phyloP scores from a whole-genome alignment of 2,888 invertebrate species.

The Drosophila buzzatii region DNA sequence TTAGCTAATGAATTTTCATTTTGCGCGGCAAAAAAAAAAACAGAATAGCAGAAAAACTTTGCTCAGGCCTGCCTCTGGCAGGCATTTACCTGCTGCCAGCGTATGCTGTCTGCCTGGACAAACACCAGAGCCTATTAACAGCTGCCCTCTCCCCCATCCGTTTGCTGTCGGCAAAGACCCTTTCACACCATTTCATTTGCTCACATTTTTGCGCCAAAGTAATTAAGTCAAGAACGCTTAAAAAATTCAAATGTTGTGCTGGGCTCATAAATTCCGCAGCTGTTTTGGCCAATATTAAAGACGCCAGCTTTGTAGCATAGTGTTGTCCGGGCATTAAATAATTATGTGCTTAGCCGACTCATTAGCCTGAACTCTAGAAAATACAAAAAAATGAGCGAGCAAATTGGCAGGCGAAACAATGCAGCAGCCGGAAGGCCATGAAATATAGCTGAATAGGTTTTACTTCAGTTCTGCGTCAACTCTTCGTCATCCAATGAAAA shows the following conservation, averaged over 20 bases:
- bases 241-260: conserved; percentile 58
- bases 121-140: conserved; percentile 20
- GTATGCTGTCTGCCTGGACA: conserved; percentile 23
- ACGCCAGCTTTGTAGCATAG: conserved; percentile 30
- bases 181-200: conserved; percentile 23
- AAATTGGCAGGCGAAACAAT: conserved; percentile 24
- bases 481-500: neutral
- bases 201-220: conserved; percentile 28
- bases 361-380: conserved; percentile 35
- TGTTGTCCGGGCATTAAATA: conserved; percentile 58
- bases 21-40: conserved; percentile 29
- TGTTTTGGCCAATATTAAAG: conserved; percentile 24
- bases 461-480: neutral
- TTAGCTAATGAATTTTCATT: conserved; percentile 73
- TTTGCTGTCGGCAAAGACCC: neutral
- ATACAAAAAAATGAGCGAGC: conserved; percentile 1
- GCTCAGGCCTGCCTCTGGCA: conserved; percentile 14
- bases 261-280: conserved; percentile 49
- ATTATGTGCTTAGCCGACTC: conserved; percentile 64
- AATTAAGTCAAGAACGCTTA: conserved; percentile 57
- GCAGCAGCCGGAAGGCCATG: neutral
- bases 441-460: neutral
- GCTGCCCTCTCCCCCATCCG: neutral
- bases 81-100: conserved; percentile 41
- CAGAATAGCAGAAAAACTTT: conserved; percentile 30